These are phyloP conservation scores for Caenorhabditis sp. DNA, from an alignment of 2,888 invertebrate genomes.

Conservation along the genomic window DNA sequence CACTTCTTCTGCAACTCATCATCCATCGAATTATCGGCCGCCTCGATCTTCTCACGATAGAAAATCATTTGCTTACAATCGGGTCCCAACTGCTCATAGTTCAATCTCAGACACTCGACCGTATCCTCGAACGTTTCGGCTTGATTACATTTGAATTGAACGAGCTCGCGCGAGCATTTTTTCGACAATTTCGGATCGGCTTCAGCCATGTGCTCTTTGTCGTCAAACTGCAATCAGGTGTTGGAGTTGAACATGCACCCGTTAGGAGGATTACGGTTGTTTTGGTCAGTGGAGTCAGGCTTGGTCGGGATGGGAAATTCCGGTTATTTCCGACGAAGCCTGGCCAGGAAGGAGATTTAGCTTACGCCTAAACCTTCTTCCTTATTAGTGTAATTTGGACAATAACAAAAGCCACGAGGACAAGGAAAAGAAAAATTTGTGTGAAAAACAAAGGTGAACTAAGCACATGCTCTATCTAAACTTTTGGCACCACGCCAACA, in stretches of 20 bases:
- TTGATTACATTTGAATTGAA: conserved; percentile 45
- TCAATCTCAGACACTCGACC: conserved; percentile 72
- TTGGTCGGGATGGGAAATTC: too few species aligned
- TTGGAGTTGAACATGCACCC: too few species aligned
- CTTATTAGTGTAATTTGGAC: background rate
- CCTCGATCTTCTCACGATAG: conserved; percentile 72
- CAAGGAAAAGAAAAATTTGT: background rate
- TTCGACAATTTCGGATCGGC: conserved; percentile 72
- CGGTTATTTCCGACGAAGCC: too few species aligned
- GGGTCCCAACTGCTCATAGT: conserved; percentile 61
- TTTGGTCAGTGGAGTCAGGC: too few species aligned
- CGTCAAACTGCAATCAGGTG: conserved; percentile 75
- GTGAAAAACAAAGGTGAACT: too few species aligned
- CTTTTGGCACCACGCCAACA: too few species aligned
- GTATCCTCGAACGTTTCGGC: conserved; percentile 61
- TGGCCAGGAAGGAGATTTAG: too few species aligned
- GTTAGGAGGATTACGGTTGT: background rate
- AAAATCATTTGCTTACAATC: conserved; percentile 73
- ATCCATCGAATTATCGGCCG: conserved; percentile 71
- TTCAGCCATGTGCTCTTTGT: conserved; percentile 78
- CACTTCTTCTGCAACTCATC: conserved; percentile 77
- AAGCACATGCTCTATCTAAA: too few species aligned
- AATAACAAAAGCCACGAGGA: background rate
- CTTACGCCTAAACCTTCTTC: too few species aligned
- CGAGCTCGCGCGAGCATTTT: conserved; percentile 64